phyloP scores from a whole-genome alignment of 2,888 invertebrate species.

The Lycophotia porphyrea region DNA sequence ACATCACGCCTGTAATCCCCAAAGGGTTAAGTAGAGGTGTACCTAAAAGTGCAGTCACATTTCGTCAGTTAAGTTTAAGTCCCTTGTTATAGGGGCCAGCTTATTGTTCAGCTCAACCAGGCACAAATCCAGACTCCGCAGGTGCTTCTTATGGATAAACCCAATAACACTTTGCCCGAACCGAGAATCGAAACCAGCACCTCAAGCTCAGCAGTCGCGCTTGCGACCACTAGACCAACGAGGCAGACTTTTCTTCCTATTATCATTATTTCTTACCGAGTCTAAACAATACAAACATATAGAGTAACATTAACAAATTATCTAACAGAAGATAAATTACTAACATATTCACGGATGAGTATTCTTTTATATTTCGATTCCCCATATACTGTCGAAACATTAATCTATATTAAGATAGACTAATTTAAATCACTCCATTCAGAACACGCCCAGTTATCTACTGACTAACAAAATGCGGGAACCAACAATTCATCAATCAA shows the following conservation, averaged over 20 bases:
- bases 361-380: constrained; percentile 29
- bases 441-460: constrained; percentile 77
- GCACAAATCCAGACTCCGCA: no score
- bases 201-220: no score
- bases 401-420: constrained; percentile 86
- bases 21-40: no score
- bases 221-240: no score
- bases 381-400: constrained; percentile 68
- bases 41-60: no score
- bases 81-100: no score
- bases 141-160: no score
- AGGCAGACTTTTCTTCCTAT: background rate
- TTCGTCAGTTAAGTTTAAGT: no score
- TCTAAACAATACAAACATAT: background rate
- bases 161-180: no score
- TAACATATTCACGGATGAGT: constrained; percentile 10
- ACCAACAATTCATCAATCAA: constrained; percentile 87
- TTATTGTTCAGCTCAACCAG: no score
- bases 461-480: constrained; percentile 76
- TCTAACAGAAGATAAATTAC: constrained; percentile 38
- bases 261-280: background rate
- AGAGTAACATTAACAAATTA: constrained; percentile 20
- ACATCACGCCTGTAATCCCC: no score
- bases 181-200: no score
- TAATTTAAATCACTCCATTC: constrained; percentile 82